Evolutionary conservation across 2,888 invertebrate species (phyloP).

Genomic region (Meteorus cinctellus): DNA sequence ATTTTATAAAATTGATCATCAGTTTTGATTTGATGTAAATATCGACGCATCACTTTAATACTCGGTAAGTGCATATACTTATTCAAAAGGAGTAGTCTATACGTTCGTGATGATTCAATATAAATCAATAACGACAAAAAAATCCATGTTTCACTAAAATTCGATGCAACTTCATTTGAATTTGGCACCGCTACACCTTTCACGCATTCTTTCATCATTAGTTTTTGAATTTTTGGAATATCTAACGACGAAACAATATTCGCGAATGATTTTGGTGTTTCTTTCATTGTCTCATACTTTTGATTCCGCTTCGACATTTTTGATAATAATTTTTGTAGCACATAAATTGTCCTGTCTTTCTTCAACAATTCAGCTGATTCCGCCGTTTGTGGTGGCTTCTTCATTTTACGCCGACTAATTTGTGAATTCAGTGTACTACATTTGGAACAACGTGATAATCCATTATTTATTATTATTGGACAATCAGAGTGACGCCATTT

Average conservation of each 20-base stretch:
- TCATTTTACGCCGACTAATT: conserved; percentile 45
- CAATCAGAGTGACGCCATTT: conserved; percentile 67
- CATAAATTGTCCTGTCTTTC: conserved; percentile 53
- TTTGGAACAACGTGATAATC: conserved; percentile 61
- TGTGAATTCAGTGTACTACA: conserved; percentile 56
- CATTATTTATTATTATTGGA: conserved; percentile 63
- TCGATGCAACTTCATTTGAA: conserved; percentile 48
- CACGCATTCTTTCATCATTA: conserved; percentile 62
- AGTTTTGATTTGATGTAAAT: conserved; percentile 60
- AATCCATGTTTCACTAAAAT: conserved; percentile 61
- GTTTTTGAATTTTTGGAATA: conserved; percentile 62
- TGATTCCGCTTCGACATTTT: conserved; percentile 51
- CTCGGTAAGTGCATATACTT: conserved; percentile 61
- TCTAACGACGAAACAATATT: conserved; percentile 52
- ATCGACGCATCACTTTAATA: conserved; percentile 56
- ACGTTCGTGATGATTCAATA: conserved; percentile 60
- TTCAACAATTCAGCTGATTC: conserved; percentile 49
- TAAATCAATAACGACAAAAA: conserved; percentile 62
- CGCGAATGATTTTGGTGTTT: conserved; percentile 45
- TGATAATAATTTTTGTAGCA: conserved; percentile 51
- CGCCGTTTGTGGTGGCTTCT: conserved; percentile 44
- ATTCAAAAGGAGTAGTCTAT: conserved; percentile 58
- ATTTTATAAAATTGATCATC: conserved; percentile 60
- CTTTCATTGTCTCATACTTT: conserved; percentile 46
- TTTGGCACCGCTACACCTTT: conserved; percentile 48